Evolutionary conservation across 2,797 vertebrate genomes (phyloP).

Genomic region (Pipistrellus pipistrellus): DNA sequence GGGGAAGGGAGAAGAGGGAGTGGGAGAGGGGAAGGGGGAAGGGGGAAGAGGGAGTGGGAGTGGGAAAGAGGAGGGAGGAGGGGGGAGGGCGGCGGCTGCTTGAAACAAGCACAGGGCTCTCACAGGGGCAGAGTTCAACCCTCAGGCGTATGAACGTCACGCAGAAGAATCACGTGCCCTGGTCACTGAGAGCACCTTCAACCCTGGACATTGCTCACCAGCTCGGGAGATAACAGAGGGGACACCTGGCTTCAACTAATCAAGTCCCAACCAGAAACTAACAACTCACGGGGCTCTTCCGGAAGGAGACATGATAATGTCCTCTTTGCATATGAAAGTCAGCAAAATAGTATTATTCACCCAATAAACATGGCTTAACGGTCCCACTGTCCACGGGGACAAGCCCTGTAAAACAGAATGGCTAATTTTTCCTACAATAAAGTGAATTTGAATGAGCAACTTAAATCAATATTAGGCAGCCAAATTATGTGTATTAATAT

Average conservation of each 20-base stretch:
- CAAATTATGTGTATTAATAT: conserved; percentile 82
- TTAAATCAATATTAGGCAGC: conserved; percentile 81
- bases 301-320: background rate
- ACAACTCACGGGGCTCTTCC: background rate
- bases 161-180: background rate
- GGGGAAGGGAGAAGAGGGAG: too few relatives aligned
- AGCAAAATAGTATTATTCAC: conserved; percentile 65
- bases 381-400: background rate
- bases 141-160: background rate
- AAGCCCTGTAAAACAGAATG: conserved; percentile 66
- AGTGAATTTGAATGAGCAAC: conserved; percentile 80
- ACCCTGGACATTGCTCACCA: background rate
- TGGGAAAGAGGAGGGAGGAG: too few relatives aligned
- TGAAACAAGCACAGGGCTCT: conserved; percentile 23
- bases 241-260: background rate
- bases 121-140: conserved; percentile 5
- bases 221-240: background rate
- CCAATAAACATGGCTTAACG: conserved; percentile 61
- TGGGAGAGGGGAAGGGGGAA: too few relatives aligned
- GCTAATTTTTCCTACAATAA: conserved; percentile 73
- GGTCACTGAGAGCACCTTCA: conserved; percentile 18
- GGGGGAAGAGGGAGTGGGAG: too few relatives aligned
- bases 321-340: conserved; percentile 19
- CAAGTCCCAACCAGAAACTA: background rate
- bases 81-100: background rate